Evolutionary conservation across 2,797 vertebrate species (phyloP).

Genomic region (Halcyon smyrnensis): DNA sequence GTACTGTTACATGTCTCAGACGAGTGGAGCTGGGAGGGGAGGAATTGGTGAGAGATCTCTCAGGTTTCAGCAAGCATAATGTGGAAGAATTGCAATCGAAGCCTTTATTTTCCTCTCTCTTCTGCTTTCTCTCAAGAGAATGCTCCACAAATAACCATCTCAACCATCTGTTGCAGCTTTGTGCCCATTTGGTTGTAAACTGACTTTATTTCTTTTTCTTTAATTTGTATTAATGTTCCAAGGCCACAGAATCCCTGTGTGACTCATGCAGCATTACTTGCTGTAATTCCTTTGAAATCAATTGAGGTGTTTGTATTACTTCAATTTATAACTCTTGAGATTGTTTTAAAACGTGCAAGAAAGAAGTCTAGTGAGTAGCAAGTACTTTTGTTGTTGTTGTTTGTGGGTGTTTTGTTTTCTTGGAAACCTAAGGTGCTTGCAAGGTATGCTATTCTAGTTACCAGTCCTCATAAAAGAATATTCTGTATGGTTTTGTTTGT

Average conservation of each 20-base stretch:
- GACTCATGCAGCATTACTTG: not conserved
- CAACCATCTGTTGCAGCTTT: not conserved
- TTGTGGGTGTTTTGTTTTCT: not conserved
- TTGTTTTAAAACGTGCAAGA: not conserved
- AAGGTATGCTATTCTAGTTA: not conserved
- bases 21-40: not conserved
- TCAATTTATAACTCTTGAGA: not conserved
- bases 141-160: not conserved
- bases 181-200: not conserved
- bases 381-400: not conserved
- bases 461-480: not conserved
- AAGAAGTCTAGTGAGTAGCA: not conserved
- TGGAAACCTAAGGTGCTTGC: not conserved
- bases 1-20: not conserved
- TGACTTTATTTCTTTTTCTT: not conserved
- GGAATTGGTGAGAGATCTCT: not conserved
- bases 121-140: not conserved
- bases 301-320: not conserved
- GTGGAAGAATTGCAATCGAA: not conserved
- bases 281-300: slow-evolving; percentile 12
- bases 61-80: not conserved
- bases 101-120: not conserved
- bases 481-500: not conserved
- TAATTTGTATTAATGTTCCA: not conserved
- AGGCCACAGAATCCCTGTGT: not conserved